phyloP scores from a whole-genome alignment of 2,113 vertebrate species.

The Cynoglossus semilaevis region DNA sequence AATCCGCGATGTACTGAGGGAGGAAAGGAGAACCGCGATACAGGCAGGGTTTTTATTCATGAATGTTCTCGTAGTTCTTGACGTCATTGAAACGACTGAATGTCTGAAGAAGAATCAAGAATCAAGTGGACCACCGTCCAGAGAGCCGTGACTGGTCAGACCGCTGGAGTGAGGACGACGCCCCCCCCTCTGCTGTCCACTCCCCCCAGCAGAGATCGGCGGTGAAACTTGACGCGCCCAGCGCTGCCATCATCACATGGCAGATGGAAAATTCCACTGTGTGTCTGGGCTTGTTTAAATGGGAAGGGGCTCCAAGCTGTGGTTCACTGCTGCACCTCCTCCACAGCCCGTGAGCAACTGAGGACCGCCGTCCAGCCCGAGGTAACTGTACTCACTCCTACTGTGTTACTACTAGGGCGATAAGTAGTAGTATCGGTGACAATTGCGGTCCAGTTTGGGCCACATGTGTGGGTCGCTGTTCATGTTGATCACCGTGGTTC shows the following conservation, averaged over 20 bases:
- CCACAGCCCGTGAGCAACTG: conserved; percentile 38
- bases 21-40: too few species aligned
- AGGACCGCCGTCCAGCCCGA: conserved; percentile 12
- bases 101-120: too few species aligned
- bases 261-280: conserved; percentile 78
- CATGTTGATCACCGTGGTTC: conserved; percentile 19
- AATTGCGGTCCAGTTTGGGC: neutral
- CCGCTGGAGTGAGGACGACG: neutral
- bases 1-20: too few species aligned
- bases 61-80: too few species aligned
- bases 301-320: conserved; percentile 57
- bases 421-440: neutral
- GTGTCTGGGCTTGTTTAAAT: conserved; percentile 60
- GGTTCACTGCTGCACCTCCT: conserved; percentile 50
- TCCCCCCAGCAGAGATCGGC: conserved; percentile 24
- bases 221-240: conserved; percentile 67
- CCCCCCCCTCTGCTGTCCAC: conserved; percentile 10
- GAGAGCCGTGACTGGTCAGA: neutral
- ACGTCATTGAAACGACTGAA: too few species aligned
- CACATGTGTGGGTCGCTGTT: conserved; percentile 5
- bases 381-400: conserved; percentile 39
- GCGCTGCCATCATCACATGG: conserved; percentile 69
- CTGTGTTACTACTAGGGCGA: neutral
- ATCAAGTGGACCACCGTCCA: neutral
- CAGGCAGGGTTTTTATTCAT: too few species aligned